phyloP scores from a whole-genome alignment of 2,797 vertebrate genomes.

The Danio choprae region DNA sequence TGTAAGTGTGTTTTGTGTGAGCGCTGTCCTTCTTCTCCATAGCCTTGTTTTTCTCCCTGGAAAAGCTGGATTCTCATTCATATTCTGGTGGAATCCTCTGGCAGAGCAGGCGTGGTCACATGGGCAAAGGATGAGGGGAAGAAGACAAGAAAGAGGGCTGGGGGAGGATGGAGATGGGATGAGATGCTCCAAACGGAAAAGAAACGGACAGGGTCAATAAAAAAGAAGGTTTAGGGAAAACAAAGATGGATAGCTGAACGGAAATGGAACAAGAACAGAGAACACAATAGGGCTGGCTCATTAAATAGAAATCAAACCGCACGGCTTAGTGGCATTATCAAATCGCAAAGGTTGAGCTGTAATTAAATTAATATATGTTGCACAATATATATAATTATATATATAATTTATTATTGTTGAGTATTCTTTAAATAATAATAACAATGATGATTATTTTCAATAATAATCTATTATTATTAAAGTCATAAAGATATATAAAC shows the following conservation, averaged over 20 bases:
- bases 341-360: background rate
- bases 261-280: constrained; percentile 54
- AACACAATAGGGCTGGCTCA: constrained; percentile 42
- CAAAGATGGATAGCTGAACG: constrained; percentile 52
- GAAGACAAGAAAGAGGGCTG: constrained; percentile 45
- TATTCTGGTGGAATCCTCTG: constrained; percentile 66
- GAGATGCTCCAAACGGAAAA: constrained; percentile 59
- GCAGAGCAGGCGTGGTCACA: constrained; percentile 56
- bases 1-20: constrained; percentile 24
- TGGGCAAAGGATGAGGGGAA: constrained; percentile 42
- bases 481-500: no score
- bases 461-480: no score
- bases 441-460: no score
- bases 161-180: constrained; percentile 44
- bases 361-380: background rate
- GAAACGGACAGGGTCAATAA: constrained; percentile 65
- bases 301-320: background rate
- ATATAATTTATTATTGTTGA: no score
- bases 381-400: no score
- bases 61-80: constrained; percentile 59
- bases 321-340: background rate
- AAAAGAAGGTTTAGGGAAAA: constrained; percentile 50
- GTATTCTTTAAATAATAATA: no score
- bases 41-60: constrained; percentile 28
- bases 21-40: constrained; percentile 49